These are phyloP conservation scores for Onychomys leucogaster DNA, from an alignment of 2,797 vertebrate genomes.

Conservation along the genomic window DNA sequence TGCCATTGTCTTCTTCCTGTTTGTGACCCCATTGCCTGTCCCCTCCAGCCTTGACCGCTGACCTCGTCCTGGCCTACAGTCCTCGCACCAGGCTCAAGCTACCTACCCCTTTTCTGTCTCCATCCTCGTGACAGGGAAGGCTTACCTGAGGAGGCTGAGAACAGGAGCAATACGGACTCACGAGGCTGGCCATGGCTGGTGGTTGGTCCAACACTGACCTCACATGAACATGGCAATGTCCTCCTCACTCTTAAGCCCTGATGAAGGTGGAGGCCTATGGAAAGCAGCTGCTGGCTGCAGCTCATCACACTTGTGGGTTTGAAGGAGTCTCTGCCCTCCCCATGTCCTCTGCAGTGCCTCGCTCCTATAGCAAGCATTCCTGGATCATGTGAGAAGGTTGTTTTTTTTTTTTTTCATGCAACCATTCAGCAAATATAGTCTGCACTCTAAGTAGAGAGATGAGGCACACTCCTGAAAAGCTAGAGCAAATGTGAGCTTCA, in stretches of 20 bases:
- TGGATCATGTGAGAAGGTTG: slow-evolving; percentile 29
- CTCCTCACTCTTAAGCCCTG: not conserved
- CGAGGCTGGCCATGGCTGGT: not conserved
- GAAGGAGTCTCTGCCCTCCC: not conserved
- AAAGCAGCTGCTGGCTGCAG: not conserved
- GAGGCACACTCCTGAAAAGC: not conserved
- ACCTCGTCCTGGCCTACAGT: not conserved
- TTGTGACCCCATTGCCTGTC: not conserved
- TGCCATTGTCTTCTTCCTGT: not conserved
- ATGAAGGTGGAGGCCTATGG: not conserved
- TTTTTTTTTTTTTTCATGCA: not conserved
- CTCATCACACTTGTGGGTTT: not conserved
- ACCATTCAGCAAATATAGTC: not conserved
- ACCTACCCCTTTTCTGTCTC: not conserved
- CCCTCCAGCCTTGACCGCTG: not conserved
- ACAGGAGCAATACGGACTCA: not conserved
- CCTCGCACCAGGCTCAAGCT: not conserved
- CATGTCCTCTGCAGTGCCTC: not conserved
- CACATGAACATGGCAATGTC: not conserved
- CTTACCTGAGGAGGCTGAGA: not conserved
- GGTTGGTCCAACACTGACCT: not conserved
- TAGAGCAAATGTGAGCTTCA: not conserved
- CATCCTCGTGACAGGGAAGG: not conserved
- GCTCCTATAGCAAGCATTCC: slow-evolving; percentile 31
- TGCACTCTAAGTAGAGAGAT: not conserved